A percentile compares a stretch with the other conserved stretches of the same genome.
phyloP scores from a whole-genome alignment of 1,140 invertebrate genomes.

The Zaprionus lachaisei region DNA sequence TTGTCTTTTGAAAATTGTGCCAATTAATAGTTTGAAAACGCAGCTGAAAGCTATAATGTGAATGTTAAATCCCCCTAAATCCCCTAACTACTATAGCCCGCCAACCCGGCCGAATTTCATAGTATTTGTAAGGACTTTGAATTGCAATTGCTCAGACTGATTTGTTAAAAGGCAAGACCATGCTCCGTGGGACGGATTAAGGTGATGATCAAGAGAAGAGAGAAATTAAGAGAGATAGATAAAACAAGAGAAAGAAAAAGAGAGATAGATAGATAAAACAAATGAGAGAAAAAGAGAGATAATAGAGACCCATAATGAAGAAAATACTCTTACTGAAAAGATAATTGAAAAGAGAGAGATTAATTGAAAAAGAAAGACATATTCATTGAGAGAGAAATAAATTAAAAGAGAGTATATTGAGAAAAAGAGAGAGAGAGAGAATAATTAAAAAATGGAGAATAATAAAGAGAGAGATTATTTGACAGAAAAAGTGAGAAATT shows the following conservation, averaged over 20 bases:
- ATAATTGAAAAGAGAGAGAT: background rate
- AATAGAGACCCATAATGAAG: background rate
- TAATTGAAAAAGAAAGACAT: background rate
- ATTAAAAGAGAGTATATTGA: background rate
- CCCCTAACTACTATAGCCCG: background rate
- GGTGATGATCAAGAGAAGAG: background rate
- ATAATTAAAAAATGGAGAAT: background rate
- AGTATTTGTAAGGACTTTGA: constrained; percentile 60
- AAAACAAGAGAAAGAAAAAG: constrained; percentile 6
- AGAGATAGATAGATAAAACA: constrained; percentile 12
- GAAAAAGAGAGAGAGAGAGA: background rate
- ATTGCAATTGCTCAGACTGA: constrained; percentile 81
- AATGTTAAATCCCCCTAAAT: background rate
- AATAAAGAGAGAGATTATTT: background rate
- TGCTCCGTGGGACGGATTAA: constrained; percentile 7
- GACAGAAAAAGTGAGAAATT: background rate
- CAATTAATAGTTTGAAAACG: constrained; percentile 64
- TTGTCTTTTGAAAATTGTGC: constrained; percentile 56
- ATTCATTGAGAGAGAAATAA: constrained; percentile 6
- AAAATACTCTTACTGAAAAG: background rate
- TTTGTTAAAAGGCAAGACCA: constrained; percentile 50
- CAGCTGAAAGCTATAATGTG: background rate
- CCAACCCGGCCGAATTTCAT: background rate
- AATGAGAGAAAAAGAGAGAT: background rate
- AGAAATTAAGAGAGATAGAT: background rate